Base-by-base conservation (phyloP, 2,888 invertebrate species). In the Leucoptera coffeella region DNA sequence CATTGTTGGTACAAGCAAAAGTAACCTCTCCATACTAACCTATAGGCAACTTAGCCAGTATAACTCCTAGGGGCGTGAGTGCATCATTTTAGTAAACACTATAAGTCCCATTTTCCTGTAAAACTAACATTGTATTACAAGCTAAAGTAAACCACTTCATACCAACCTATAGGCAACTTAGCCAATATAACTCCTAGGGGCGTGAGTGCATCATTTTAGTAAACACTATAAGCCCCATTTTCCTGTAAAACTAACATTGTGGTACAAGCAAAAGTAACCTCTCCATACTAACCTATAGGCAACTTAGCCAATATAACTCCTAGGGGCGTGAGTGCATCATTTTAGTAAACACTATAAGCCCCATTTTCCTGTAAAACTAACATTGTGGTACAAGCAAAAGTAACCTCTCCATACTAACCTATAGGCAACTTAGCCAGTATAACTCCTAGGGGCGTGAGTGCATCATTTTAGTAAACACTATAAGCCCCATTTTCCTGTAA, bases 361-460 rank as follows among this genome's bases (percentile, higher is more conserved):
- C 6, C 9, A 17, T 17, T 17, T 9, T 17, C 9, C 9, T 7
- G 17, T 17, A 6, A 17, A 17, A 17, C 17, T 17, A n/a, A n/a
- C n/a, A n/a, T n/a, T n/a, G n/a, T n/a, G n/a, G n/a, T n/a, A n/a
- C n/a, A n/a, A n/a, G n/a, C n/a, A n/a, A n/a, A n/a, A n/a, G n/a
- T n/a, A n/a, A n/a, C n/a, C n/a, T n/a, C n/a, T n/a, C 22, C 3
- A 11, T n/a, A 36, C 38, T 33, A 22, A 71, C 71, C 71, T 31
- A 99, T 88, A 0, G 97, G 97, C 37, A 99, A 55, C 36, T 91
- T 85, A 4, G 97, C 97, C 6, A 99, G 73, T 34, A 97, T 92
- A 33, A 82, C 79, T 0, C 99, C 99, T 11, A 97, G 73, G 0
- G 95, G 89, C 0, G 97, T 99, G 31, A 99, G 60, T 36, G 92